Conservation (phyloP, 2,797 vertebrate genomes). For the Kryptolebias ocellatus region DNA sequence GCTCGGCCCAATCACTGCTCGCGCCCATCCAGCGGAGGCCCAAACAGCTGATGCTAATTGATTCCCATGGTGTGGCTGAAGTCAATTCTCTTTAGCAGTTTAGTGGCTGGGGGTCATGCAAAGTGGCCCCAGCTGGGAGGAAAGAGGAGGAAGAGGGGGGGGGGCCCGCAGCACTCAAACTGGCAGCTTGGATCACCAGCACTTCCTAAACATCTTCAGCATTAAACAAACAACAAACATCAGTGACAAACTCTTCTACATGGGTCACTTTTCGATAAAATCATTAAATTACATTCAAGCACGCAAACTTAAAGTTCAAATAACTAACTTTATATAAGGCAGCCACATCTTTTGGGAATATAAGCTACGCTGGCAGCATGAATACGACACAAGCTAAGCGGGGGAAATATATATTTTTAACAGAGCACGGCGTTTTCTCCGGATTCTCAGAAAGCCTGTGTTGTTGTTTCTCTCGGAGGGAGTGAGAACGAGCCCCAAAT, state of each 20-base stretch:
- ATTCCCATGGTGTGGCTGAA: constrained; percentile 88
- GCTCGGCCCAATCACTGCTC: constrained; percentile 83
- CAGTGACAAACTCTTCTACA: too few relatives aligned
- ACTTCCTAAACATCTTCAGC: constrained; percentile 78
- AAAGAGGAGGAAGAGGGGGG: constrained; percentile 43
- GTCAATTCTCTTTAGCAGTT: constrained; percentile 85
- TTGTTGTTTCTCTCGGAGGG: constrained; percentile 57
- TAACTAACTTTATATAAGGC: too few relatives aligned
- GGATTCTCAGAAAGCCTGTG: constrained; percentile 51
- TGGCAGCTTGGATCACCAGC: constrained; percentile 81
- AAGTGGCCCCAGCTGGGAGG: constrained; percentile 70
- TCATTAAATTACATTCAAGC: too few relatives aligned
- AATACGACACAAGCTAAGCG: neutral
- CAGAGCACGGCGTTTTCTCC: constrained; percentile 45
- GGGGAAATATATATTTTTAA: constrained; percentile 9
- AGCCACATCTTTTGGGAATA: too few relatives aligned
- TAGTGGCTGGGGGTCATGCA: constrained; percentile 81
- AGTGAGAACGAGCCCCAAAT: constrained; percentile 72
- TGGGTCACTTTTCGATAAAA: too few relatives aligned
- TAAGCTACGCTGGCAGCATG: neutral
- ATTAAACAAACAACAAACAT: constrained; percentile 50
- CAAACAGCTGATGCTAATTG: constrained; percentile 87
- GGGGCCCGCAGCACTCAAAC: constrained; percentile 78
- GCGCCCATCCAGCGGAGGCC: constrained; percentile 84
- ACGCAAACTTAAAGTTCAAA: too few relatives aligned